These are phyloP conservation scores for Scolopax rusticola DNA, from an alignment of 2,797 vertebrate species.

Conservation along the genomic window DNA sequence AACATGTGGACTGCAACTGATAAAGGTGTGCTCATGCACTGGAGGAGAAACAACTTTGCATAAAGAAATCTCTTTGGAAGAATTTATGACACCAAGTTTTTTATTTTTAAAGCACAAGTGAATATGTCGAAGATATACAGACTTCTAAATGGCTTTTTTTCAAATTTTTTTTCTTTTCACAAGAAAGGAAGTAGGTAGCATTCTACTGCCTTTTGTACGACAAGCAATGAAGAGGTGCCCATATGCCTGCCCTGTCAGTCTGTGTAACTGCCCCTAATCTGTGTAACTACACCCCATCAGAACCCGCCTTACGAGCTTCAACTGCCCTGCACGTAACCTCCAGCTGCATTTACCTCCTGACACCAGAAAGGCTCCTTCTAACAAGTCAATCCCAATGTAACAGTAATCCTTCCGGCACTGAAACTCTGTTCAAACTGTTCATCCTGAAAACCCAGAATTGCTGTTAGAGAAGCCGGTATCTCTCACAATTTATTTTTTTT, in stretches of 20 bases:
- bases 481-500: background rate
- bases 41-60: background rate
- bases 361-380: background rate
- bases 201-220: background rate
- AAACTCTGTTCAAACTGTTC: background rate
- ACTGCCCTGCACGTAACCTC: background rate
- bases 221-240: background rate
- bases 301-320: background rate
- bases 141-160: background rate
- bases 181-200: background rate
- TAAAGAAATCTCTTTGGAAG: background rate
- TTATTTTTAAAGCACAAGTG: background rate
- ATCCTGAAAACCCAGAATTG: background rate
- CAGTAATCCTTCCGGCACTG: background rate
- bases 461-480: background rate
- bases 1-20: background rate
- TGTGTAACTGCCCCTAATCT: background rate
- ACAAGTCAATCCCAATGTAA: background rate
- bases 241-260: background rate
- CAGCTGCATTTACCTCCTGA: background rate
- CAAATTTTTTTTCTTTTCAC: background rate
- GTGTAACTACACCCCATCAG: background rate
- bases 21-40: background rate
- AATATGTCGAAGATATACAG: background rate
- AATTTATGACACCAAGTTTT: background rate